A percentile compares a stretch with the other conserved stretches of the same genome.
Conservation (phyloP, 1,140 invertebrate genomes). For the Brachionus sp. region DNA sequence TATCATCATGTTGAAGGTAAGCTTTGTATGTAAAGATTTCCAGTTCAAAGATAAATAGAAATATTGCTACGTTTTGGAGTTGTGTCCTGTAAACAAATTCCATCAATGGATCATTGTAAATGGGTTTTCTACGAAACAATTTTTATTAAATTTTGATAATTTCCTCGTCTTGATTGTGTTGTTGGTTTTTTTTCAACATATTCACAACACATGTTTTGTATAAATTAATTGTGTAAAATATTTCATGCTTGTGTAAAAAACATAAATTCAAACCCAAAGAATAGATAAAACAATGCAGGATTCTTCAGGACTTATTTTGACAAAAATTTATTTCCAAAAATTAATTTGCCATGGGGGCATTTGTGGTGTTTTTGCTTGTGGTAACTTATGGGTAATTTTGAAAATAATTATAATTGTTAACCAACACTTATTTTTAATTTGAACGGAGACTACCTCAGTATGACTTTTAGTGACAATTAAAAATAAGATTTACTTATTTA, state of each 20-base stretch:
- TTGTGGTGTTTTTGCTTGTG: neutral
- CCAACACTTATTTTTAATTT: neutral
- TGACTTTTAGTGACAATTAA: neutral
- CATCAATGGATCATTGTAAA: too few relatives aligned
- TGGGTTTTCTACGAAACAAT: too few relatives aligned
- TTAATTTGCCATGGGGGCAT: too few relatives aligned
- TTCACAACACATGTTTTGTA: neutral
- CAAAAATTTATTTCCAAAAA: too few relatives aligned
- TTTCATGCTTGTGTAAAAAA: neutral
- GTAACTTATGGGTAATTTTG: neutral
- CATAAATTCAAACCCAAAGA: too few relatives aligned
- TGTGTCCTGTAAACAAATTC: too few relatives aligned
- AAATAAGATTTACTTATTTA: too few relatives aligned
- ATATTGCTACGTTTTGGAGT: neutral
- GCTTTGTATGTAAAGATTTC: neutral
- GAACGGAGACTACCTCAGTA: neutral
- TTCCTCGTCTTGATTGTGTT: neutral
- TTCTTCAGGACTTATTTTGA: too few relatives aligned
- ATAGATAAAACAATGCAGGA: too few relatives aligned
- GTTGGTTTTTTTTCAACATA: neutral
- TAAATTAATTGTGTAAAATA: slow-evolving; percentile 3
- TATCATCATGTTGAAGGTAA: neutral
- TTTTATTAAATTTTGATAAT: neutral
- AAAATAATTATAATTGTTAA: neutral
- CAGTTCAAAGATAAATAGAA: neutral